A percentile compares a stretch with the other conserved stretches of the same genome.
phyloP scores from a whole-genome alignment of 53 echinoderm and acorn worm species.

The Luidia sarsii region DNA sequence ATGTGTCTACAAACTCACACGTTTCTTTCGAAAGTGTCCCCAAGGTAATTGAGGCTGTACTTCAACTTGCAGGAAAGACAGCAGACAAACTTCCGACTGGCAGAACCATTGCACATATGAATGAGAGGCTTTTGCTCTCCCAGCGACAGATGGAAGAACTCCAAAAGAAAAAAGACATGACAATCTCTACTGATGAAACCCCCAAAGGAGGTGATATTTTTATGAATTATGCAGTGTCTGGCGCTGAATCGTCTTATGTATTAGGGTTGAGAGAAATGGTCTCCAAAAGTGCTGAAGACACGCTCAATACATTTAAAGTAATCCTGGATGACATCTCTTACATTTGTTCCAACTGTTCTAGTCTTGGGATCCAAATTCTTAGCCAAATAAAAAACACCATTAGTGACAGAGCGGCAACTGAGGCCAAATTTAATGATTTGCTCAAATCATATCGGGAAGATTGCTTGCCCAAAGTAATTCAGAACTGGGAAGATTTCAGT shows the following conservation, averaged over 20 bases:
- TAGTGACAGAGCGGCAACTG: slow-evolving; percentile 42
- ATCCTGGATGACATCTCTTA: slow-evolving; percentile 25
- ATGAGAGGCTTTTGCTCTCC: slow-evolving; percentile 21
- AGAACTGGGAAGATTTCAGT: slow-evolving; percentile 9
- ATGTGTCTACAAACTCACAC: slow-evolving; percentile 24
- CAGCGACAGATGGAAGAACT: slow-evolving; percentile 28
- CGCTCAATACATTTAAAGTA: slow-evolving; percentile 3
- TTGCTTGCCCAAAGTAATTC: slow-evolving; percentile 6
- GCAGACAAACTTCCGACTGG: neutral
- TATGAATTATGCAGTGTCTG: slow-evolving; percentile 16
- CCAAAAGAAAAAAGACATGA: neutral
- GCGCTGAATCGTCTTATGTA: slow-evolving; percentile 8
- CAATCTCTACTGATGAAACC: slow-evolving; percentile 32
- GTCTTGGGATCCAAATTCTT: slow-evolving; percentile 19
- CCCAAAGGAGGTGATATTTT: slow-evolving; percentile 31
- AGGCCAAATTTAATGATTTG: slow-evolving; percentile 34
- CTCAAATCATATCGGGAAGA: neutral
- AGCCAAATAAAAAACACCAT: slow-evolving; percentile 45
- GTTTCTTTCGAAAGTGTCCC: slow-evolving; percentile 9
- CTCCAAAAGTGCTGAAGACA: slow-evolving; percentile 19
- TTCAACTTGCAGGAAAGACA: slow-evolving; percentile 18
- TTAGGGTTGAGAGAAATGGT: slow-evolving; percentile 40
- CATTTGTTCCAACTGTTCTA: neutral
- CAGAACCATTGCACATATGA: slow-evolving; percentile 20
- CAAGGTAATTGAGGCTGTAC: neutral